A percentile compares a stretch with the other conserved stretches of the same genome.
phyloP scores from a whole-genome alignment of 2,888 invertebrate genomes.

The Trichopoda pennipes region DNA sequence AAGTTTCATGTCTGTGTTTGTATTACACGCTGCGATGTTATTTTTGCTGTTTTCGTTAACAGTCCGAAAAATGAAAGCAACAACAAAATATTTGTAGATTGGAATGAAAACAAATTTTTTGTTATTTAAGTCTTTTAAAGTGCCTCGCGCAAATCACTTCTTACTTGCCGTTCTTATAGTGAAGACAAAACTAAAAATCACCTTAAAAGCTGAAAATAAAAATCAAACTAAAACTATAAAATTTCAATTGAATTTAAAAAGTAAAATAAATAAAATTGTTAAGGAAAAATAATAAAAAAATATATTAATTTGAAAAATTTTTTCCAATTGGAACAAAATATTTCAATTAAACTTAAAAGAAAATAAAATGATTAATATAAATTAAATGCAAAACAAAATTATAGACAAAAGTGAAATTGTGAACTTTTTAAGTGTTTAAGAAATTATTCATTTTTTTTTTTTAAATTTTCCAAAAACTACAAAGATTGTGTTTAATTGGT shows the following conservation, averaged over 20 bases:
- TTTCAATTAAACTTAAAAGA: not conserved
- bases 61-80: slow-evolving; percentile 38
- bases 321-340: not conserved
- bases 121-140: slow-evolving; percentile 81
- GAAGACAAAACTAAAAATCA: slow-evolving; percentile 75
- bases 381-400: not conserved
- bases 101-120: slow-evolving; percentile 71
- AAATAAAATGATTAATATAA: not conserved
- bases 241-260: slow-evolving; percentile 9
- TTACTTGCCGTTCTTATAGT: slow-evolving; percentile 81
- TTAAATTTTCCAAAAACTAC: not conserved
- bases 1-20: slow-evolving; percentile 1
- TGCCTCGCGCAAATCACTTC: slow-evolving; percentile 81
- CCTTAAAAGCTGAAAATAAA: slow-evolving; percentile 4
- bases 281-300: not conserved
- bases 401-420: not conserved
- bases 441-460: not conserved
- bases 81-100: slow-evolving; percentile 69
- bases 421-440: not conserved
- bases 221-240: slow-evolving; percentile 40
- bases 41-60: slow-evolving; percentile 51
- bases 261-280: not conserved
- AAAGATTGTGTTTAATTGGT: not conserved
- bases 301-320: not conserved
- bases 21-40: slow-evolving; percentile 53